Base-by-base conservation (phyloP, 2,797 vertebrate genomes). In the Australoheros facetus region DNA sequence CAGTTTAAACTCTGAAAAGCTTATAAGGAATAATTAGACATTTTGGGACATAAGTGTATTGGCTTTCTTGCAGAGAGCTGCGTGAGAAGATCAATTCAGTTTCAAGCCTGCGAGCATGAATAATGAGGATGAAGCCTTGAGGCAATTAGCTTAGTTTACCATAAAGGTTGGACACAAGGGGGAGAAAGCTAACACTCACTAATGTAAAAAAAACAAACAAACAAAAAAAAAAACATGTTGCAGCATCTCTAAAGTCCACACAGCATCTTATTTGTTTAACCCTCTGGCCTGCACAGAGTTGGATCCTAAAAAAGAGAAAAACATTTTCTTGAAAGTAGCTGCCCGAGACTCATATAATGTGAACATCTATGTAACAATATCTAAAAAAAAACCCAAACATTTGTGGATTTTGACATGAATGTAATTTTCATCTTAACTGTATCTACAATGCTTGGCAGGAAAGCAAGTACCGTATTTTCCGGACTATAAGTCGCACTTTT, bases 51-150 rank as follows among this genome's bases (percentile, higher is more conserved):
- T 37, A 28, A 3, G n/a, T n/a, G 54, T 39, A 37, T 62, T 75
- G 32, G 34, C 32, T 55, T 64, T 75, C 73, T 28, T 55, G 32
- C 23, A 42, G 16, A 54, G 32, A 55, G 51, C 55, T 39, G 26
- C 12, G 23, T 14, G 51, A 56, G 21, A 26, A 39, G 58, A 62
- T 62, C 32, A 53, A 55, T 64, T 64, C 51, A 42, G 51, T 55
- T 54, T 64, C 48, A 56, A 62, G 59, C 21, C 59, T 75, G 34
- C 32, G 64, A 64, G 59, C 16, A 42, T 75, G 32, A 64, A 75
- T 55, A 39, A 62, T 62, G 32, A 75, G n/a, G 32, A 62, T 39
- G 73, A 32, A 39, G 66, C 64, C 45, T 14, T 30, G 30, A 73
- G 45, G 54, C 12, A 30, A 73, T 28, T 55, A 70, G 16, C 23